These are phyloP conservation scores for Dichetophora obliterata DNA, from an alignment of 2,888 invertebrate species.

Conservation along the genomic window DNA sequence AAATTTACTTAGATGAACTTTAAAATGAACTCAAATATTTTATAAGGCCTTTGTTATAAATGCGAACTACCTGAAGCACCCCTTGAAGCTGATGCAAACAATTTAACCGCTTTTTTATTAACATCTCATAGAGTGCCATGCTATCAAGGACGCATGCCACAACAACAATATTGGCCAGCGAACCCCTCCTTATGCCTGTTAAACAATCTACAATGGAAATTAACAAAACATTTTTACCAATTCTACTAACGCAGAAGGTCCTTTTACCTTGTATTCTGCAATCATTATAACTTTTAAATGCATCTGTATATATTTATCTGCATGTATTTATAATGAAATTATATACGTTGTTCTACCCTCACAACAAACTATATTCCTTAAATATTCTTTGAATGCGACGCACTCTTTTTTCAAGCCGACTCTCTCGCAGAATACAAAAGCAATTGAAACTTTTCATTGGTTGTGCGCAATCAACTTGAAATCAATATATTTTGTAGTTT, in stretches of 20 bases:
- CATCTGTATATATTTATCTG: background rate
- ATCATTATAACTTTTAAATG: conserved; percentile 28
- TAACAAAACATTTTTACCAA: conserved; percentile 19
- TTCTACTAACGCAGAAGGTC: background rate
- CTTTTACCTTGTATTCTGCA: background rate
- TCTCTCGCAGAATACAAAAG: conserved; percentile 30
- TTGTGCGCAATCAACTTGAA: conserved; percentile 31
- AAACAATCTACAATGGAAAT: conserved; percentile 3
- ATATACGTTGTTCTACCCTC: background rate
- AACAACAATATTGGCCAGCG: background rate
- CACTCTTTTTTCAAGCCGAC: conserved; percentile 24
- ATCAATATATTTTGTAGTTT: conserved; percentile 9
- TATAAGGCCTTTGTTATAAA: background rate
- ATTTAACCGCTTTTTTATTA: conserved; percentile 14
- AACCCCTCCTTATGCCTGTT: background rate
- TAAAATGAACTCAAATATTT: too few species aligned
- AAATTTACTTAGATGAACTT: too few species aligned
- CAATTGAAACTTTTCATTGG: conserved; percentile 40
- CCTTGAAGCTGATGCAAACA: conserved; percentile 19
- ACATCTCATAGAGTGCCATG: background rate
- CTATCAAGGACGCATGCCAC: conserved; percentile 15
- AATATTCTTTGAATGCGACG: background rate
- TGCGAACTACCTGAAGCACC: background rate
- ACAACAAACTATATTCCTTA: background rate
- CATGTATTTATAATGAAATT: conserved; percentile 1